Evolutionary conservation across 2,797 vertebrate genomes (phyloP).

Genomic region (Neopelma chrysocephalum): DNA sequence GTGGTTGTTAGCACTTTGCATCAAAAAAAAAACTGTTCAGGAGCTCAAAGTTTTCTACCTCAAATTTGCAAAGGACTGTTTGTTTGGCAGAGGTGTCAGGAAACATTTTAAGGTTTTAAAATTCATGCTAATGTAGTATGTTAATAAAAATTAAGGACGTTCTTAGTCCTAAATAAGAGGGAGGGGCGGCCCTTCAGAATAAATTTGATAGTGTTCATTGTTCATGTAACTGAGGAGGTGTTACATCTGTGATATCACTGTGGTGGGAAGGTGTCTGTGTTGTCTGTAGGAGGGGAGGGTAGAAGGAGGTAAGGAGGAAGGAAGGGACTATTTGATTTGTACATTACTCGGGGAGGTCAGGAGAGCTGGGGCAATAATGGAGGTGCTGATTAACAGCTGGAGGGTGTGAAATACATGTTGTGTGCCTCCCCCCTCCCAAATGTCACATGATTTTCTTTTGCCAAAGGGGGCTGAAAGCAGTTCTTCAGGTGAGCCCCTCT

Average conservation of each 20-base stretch:
- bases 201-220: background rate
- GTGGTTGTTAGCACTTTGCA: conserved; percentile 43
- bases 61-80: conserved; percentile 37
- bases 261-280: background rate
- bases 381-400: background rate
- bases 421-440: background rate
- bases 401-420: background rate
- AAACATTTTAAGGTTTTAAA: conserved; percentile 19
- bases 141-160: background rate
- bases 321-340: background rate
- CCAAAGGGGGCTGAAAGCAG: background rate
- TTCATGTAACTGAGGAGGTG: background rate
- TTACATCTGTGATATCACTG: background rate
- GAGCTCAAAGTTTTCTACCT: conserved; percentile 52
- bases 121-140: background rate
- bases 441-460: background rate
- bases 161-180: background rate
- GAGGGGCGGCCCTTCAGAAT: background rate
- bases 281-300: background rate
- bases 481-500: background rate
- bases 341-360: background rate
- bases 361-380: background rate
- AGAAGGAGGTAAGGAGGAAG: background rate
- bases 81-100: conserved; percentile 13
- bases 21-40: background rate